Percentiles rank a stretch among this genome's conserved stretches.
Evolutionary conservation across 1,140 invertebrate species (phyloP).

Genomic region (Papilio polyxenes): DNA sequence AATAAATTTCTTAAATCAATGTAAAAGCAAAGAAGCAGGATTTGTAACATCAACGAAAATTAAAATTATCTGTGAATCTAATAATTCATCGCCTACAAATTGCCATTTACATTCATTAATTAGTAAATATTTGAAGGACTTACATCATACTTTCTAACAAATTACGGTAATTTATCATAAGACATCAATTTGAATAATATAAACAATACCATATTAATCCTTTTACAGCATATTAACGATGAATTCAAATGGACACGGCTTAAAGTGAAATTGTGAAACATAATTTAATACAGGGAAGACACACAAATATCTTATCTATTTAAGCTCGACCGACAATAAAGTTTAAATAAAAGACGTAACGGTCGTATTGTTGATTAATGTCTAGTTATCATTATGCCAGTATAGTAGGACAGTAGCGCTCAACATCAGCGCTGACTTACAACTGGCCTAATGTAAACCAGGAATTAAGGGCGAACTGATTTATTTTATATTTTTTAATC

Average conservation of each 20-base stretch:
- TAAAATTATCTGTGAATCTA: not conserved
- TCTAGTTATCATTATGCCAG: not conserved
- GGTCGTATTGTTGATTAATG: not conserved
- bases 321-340: slow-evolving; percentile 72
- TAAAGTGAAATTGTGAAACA: slow-evolving; percentile 18
- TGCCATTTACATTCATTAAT: not conserved
- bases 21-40: not conserved
- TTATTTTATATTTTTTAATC: slow-evolving; percentile 51
- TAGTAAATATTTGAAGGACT: not conserved
- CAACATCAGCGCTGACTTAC: no score
- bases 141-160: slow-evolving; percentile 1
- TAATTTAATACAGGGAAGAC: slow-evolving; percentile 50
- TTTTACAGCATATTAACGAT: slow-evolving; percentile 6
- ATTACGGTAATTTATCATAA: slow-evolving; percentile 41
- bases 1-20: not conserved
- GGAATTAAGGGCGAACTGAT: not conserved
- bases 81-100: not conserved
- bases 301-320: slow-evolving; percentile 65
- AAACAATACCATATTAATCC: slow-evolving; percentile 12
- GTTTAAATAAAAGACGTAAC: slow-evolving; percentile 33
- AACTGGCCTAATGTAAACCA: no score
- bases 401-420: no score
- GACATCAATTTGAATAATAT: slow-evolving; percentile 39
- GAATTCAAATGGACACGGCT: not conserved
- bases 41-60: not conserved